Evolutionary conservation across 1,140 invertebrate species (phyloP), one percentile per base, ranked within the genome.

Genomic region (Hormaphis cornu): DNA sequence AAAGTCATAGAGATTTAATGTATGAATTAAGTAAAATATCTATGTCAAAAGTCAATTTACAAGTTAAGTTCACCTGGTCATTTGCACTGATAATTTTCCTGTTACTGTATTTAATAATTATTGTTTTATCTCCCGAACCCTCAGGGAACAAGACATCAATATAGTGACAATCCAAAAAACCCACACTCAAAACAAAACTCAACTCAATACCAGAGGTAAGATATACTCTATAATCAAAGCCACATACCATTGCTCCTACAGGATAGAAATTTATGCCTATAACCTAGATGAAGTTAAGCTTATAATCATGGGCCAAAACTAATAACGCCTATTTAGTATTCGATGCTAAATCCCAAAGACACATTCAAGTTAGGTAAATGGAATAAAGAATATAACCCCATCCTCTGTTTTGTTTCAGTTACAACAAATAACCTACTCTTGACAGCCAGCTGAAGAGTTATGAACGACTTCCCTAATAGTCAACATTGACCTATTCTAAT

Each of bases 251-350:
- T 20, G 40, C 30, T 16, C 8, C 18, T 61, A 37, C 40, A 33
- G 58, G n/a, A 22, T 61, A 37, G 35, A 12, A 28, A 61, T 33
- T 33, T 61, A 61, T 18, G 28, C 18, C 4, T 4, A 10, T 61
- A 35, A 28, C 35, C 3, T 35, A 28, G 24, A 61, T n/a, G 77
- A 42, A 72, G 73, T 5, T 33, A 69, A 37, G 75, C 78, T 12
- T 76, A 77, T 53, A 75, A 35, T 35, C 33, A 35, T 35, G 33
- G 33, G 33, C 33, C 33, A 10, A 35, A n/a, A 44, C 42, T 7
- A 22, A 53, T 18, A 44, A 72, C 18, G 18, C 30, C 8, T 46
- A 78, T 63, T 83, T 76, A 26, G n/a, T 72, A 18, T 70, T 70
- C 59, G 59, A 72, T 28, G 52, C 53, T 9, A 70, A 72, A 70